phyloP scores from a whole-genome alignment of 2,797 vertebrate species.

The Macropodus opercularis region DNA sequence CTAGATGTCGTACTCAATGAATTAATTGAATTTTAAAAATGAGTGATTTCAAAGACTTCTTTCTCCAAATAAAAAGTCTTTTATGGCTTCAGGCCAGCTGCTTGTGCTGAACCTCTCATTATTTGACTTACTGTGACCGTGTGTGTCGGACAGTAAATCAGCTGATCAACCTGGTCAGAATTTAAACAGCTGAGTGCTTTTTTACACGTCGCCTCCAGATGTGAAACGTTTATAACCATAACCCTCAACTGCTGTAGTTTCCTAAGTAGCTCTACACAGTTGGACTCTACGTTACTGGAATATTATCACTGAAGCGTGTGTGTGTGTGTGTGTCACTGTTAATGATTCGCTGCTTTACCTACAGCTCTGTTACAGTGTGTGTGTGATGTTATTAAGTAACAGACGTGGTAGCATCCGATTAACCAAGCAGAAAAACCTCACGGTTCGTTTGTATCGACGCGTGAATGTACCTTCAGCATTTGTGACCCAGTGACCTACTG shows the following conservation, averaged over 20 bases:
- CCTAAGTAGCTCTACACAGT: no score
- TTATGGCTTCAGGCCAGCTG: slow-evolving; percentile 63
- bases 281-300: no score
- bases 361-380: neutral
- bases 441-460: no score
- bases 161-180: no score
- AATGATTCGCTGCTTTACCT: neutral
- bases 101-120: neutral
- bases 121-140: neutral
- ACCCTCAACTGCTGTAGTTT: no score
- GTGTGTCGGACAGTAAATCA: neutral
- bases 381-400: neutral
- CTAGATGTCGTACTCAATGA: slow-evolving; percentile 78
- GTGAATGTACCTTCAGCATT: no score
- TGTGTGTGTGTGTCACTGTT: neutral
- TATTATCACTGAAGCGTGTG: neutral
- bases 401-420: no score
- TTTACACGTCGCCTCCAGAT: neutral
- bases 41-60: slow-evolving; percentile 79
- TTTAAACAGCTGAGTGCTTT: neutral
- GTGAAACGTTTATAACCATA: no score
- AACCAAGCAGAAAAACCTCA: no score
- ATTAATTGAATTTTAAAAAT: slow-evolving; percentile 77
- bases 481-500: no score
- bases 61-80: slow-evolving; percentile 81